Base-by-base conservation (phyloP, 1,140 invertebrate genomes). In the Oppia nitens region DNA sequence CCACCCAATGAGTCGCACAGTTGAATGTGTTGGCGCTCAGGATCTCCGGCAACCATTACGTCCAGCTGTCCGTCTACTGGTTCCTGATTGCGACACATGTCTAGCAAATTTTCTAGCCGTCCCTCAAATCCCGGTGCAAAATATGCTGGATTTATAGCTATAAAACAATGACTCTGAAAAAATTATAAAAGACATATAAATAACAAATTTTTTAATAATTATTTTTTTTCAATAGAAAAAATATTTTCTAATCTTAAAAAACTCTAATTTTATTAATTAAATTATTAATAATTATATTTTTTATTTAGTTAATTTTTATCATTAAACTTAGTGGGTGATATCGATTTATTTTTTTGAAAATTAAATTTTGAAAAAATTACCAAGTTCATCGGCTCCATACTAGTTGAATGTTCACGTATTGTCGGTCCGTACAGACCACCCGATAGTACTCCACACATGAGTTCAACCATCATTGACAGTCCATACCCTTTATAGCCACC, bases 401-500 rank as follows among this genome's bases (percentile, higher is more conserved):
- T 72, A 24, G 76, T 75, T 32, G 81, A 81, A 89, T 89, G 93
- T 25, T 75, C 76, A 3, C 87, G 75, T 55, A 86, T 76, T 61
- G 85, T 79, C 1, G 80, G 80, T 1, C 82, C 82, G 60, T 78
- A 83, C 0, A 75, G 70, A 9, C 78, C 70, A 1, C 80, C 81
- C 61, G 77, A 72, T 29, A 83, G 73, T 3, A 89, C 78, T 11
- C 85, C 85, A 64, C 79, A 83, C 23, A 85, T 82, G 25, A 84
- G 71, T 68, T 97, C 92, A 0, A 94, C 87, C 79, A 95, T 80
- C 59, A 87, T 77, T 0, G 79, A 80, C 2, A 96, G 67, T 0
- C 91, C 92, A 64, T 81, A 93, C 0, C 92, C 92, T 71, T 96
- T 95, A 70, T 93, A 94, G 1, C 89, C 88, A 17, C 71, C 71